Evolutionary conservation across 2,797 vertebrate species (phyloP), one percentile per base, ranked within the genome.

Genomic region (Rhabdophis nuchalis): DNA sequence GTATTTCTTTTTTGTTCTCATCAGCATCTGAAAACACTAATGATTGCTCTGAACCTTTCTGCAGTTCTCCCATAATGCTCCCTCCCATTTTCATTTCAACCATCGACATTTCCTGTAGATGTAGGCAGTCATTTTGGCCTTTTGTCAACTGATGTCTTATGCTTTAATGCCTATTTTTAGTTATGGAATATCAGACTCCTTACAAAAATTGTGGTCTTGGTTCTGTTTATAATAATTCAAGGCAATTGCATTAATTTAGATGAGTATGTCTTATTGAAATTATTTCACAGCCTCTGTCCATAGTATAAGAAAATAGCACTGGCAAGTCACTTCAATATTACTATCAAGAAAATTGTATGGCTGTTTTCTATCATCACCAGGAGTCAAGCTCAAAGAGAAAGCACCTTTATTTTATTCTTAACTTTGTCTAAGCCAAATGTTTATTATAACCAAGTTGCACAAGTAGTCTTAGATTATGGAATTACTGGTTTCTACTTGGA

Each of bases 1-100:
- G 18, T 1, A 87, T 94, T 46, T 41, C 93, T 90, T 20, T 5
- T 36, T 32, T 16, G 6, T 88, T 32, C 72, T 53, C 0, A 1
- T n/a, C 0, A 41, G 52, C 57, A 4, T 88, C 5, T 50, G 85
- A 87, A 3, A 88, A 1, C 50, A n/a, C 1, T 36, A 54, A 54
- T n/a, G 54, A 72, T 41, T 57, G 32, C 18, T 27, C 58, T 64
- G 27, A 25, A 50, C 46, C 52, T 25, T 52, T 50, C 58, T 93
- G 93, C 68, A 91, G 41, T 82, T 91, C 64, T 56, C 90, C 29
- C 6, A 57, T 56, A 16, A 93, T 53, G 92, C 86, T 88, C 27
- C 41, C n/a, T 92, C 93, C 86, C 61, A 92, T 14, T 90, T 93
- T 85, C 93, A 92, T 95, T 95, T 96, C 94, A 85, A 56, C 93